Base-by-base conservation (phyloP, 2,888 invertebrate species). In the Isoperla grammatica region DNA sequence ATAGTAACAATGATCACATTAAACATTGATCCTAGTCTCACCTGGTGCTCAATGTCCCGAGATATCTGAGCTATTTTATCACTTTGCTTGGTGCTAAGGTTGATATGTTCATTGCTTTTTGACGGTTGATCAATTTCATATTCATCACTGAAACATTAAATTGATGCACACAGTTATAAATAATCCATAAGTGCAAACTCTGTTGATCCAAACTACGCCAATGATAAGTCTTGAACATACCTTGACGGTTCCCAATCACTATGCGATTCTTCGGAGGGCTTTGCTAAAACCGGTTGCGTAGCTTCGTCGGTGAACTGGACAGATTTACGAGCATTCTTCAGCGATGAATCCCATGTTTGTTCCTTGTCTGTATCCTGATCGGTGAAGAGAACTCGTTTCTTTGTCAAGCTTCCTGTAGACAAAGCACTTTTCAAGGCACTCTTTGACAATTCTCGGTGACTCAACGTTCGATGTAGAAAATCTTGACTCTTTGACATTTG, bases 301-400 rank as follows among this genome's bases (percentile, higher is more conserved):
- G n/a, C 65, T 66, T 61, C 56, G 9, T 15, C 2, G 49, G 15
- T 6, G 29, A 35, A 6, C 6, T 35, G 22, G 15, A n/a, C 29
- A 50, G 49, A 29, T 29, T 29, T 29, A 29, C 29, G 29, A 50
- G n/a, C n/a, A 15, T 29, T 50, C 58, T 37, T 55, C 40, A 42
- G 23, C 57, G 45, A n/a, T 71, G 59, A 74, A 74, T 66, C 71
- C 75, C 67, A 78, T 77, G 2, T 79, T 57, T 11, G 59, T 17
- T 12, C 56, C 45, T 35, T 37, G 2, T 35, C 9, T 55, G 1
- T 48, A 40, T 57, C 49, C 23, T 64, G 63, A 22, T 60, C 63
- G 9, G 43, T 81, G 67, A 85, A 85, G 48, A 83, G 67, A 6
- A 85, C 84, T 72, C 81, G 83, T 70, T 85, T 85, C 67, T 84